Evolutionary conservation across 2,113 vertebrate species (phyloP), one percentile per base, ranked within the genome.

Genomic region (Zosterops pallidus): DNA sequence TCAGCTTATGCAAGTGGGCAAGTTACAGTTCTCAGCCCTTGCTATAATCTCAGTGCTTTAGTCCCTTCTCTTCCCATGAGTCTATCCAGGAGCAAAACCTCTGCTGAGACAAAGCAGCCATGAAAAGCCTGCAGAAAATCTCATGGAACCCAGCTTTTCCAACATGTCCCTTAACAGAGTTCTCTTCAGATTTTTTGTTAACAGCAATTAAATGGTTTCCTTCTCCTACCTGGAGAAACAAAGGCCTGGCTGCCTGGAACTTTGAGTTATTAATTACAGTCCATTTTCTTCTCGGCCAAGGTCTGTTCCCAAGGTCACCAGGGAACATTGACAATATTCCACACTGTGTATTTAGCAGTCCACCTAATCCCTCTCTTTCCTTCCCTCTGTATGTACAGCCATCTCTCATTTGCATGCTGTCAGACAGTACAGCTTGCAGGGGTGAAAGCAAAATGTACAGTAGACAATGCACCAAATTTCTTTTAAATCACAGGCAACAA

Each of bases 401-500:
- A 80, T 83, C 63, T 83, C 85, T 86, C 67, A 85, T 83, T 74
- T 90, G 64, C 78, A 74, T 67, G 55, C 70, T 91, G 68, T 67
- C 89, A 95, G 82, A 87, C 70, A 88, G 74, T 69, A 72, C 81
- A 91, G 85, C 70, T 91, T 95, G 87, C 53, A 87, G n/a, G 67
- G 68, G 35, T 80, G 71, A 93, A 94, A 90, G 56, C 20, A 94
- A 91, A 88, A 79, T 1, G 0, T 90, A 80, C 59, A 69, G 59
- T 37, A 72, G 62, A 83, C 80, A 72, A 92, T 3, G 28, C 16
- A 93, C 14, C 31, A 77, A 76, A 88, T 85, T 77, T 72, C 20
- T 88, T 92, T 86, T 55, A 56, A 88, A 94, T 85, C 50, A 80
- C 52, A 68, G 50, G 59, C 68, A 89, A 69, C 21, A 79, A 94